Conservation (phyloP, 2,113 vertebrate genomes). For the Nannospalax galili region DNA sequence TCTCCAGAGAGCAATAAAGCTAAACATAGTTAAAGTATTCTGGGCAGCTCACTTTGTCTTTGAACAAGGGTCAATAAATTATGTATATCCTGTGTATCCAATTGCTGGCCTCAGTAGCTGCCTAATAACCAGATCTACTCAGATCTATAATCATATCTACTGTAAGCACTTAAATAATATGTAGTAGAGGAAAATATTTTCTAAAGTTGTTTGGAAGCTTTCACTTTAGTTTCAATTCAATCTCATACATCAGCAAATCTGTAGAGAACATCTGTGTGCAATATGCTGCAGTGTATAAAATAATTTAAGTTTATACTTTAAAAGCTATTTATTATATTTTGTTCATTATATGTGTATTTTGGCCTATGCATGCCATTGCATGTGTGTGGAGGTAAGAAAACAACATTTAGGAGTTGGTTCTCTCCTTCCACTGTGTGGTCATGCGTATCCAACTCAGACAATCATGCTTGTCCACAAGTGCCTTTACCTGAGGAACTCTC, state of each 20-base stretch:
- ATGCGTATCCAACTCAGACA: too few relatives aligned
- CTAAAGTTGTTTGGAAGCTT: not conserved
- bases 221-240: not conserved
- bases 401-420: not conserved
- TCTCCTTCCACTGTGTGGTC: too few relatives aligned
- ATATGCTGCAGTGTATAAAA: not conserved
- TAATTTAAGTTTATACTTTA: not conserved
- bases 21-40: constrained; percentile 62
- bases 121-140: constrained; percentile 62
- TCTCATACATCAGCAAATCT: not conserved
- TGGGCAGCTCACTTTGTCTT: constrained; percentile 27
- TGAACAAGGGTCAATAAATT: constrained; percentile 66
- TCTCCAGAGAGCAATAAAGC: constrained; percentile 71
- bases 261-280: not conserved
- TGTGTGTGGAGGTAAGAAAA: too few relatives aligned
- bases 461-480: not conserved
- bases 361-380: not conserved
- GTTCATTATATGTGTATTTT: not conserved
- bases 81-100: constrained; percentile 46
- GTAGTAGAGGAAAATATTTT: not conserved
- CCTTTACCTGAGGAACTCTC: too few relatives aligned
- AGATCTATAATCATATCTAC: constrained; percentile 49
- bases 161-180: constrained; percentile 17
- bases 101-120: constrained; percentile 51
- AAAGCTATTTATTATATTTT: not conserved